phyloP scores from a whole-genome alignment of 1,140 invertebrate genomes.

The Drosophila busckii region DNA sequence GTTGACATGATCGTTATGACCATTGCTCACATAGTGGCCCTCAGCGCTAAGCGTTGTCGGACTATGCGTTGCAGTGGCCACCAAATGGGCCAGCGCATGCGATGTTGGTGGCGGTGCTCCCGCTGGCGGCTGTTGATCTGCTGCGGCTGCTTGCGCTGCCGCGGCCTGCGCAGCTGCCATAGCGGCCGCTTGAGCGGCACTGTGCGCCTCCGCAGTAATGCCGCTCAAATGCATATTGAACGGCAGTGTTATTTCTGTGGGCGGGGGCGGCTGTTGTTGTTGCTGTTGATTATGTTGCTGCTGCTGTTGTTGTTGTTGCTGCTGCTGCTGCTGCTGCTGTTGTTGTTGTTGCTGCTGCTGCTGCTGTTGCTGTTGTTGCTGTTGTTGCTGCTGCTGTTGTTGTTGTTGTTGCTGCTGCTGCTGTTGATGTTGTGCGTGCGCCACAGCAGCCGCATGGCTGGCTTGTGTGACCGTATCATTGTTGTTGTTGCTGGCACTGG shows the following conservation, averaged over 20 bases:
- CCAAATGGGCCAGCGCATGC: conserved; percentile 58
- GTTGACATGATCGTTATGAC: conserved; percentile 53
- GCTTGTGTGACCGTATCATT: conserved; percentile 69
- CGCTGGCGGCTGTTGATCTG: conserved; percentile 60
- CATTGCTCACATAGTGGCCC: conserved; percentile 57
- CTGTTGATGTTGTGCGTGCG: conserved; percentile 44
- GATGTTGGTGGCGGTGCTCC: conserved; percentile 33
- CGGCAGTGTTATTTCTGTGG: conserved; percentile 66
- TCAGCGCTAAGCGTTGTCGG: conserved; percentile 47
- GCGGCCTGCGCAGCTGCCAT: conserved; percentile 76
- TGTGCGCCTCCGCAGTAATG: conserved; percentile 66
- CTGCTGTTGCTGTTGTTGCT: conserved; percentile 47
- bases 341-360: conserved; percentile 59
- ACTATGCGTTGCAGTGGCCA: conserved; percentile 57
- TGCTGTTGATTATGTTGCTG: conserved; percentile 56
- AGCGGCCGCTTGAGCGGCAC: conserved; percentile 70
- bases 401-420: conserved; percentile 55
- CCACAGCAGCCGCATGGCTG: conserved; percentile 46
- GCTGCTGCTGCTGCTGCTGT: conserved; percentile 51
- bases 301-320: conserved; percentile 47
- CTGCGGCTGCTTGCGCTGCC: conserved; percentile 70
- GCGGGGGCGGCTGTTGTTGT: conserved; percentile 55
- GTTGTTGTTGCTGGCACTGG: conserved; percentile 66
- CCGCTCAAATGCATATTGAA: conserved; percentile 72
- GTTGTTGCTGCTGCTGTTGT: conserved; percentile 55